Conservation (phyloP, 92 coral and sea anemone species). For the Porites evermanni region DNA sequence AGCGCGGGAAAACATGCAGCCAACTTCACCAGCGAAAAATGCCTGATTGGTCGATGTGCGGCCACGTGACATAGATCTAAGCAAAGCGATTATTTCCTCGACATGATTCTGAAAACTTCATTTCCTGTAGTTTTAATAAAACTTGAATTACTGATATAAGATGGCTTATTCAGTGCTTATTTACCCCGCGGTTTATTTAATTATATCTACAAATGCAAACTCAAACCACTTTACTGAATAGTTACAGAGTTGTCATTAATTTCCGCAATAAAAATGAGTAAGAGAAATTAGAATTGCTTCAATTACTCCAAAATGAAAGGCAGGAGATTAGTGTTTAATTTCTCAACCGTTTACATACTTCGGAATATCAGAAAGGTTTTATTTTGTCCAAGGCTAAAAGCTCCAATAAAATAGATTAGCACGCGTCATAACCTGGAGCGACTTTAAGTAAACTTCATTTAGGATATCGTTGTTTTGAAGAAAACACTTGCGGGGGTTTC, state of each 20-base stretch:
- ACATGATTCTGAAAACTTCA: background rate
- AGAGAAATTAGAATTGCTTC: background rate
- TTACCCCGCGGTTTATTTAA: background rate
- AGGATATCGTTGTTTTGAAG: too few relatives aligned
- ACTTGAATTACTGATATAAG: background rate
- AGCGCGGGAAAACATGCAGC: too few relatives aligned
- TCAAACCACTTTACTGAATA: slow-evolving; percentile 15
- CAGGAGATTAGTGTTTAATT: background rate
- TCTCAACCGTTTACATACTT: background rate
- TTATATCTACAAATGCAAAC: slow-evolving; percentile 1
- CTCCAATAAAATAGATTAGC: background rate
- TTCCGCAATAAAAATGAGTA: background rate
- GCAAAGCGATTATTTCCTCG: background rate
- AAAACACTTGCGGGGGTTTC: too few relatives aligned
- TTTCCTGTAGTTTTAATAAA: slow-evolving; percentile 3
- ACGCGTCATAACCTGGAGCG: too few relatives aligned
- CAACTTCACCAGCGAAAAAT: too few relatives aligned
- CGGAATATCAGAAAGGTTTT: background rate
- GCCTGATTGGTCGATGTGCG: too few relatives aligned
- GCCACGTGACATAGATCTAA: background rate
- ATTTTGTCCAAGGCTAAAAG: background rate
- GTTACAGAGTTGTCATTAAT: slow-evolving; percentile 14
- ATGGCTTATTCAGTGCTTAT: background rate
- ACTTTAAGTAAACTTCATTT: too few relatives aligned
- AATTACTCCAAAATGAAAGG: background rate